Evolutionary conservation across 64 coral and sea anemone species (phyloP).

Genomic region (Actinia equina): DNA sequence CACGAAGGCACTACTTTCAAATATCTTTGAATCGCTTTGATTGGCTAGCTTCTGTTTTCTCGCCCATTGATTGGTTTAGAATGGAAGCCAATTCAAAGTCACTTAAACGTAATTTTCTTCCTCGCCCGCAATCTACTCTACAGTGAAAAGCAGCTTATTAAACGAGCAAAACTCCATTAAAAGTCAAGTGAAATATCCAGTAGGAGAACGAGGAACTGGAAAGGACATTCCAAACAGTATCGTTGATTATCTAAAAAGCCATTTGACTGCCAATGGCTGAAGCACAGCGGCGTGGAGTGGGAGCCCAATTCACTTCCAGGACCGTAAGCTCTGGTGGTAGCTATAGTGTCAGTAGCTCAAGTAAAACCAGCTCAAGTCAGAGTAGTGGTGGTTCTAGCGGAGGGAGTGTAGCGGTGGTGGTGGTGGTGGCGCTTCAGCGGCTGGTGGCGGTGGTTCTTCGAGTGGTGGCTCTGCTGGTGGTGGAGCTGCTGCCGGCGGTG

Average conservation of each 20-base stretch:
- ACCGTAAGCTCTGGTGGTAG: slow-evolving; percentile 6
- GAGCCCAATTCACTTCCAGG: not conserved
- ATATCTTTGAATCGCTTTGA: not conserved
- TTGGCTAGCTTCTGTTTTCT: not conserved
- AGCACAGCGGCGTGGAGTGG: not conserved
- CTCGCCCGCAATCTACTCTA: not conserved
- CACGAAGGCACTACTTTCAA: not conserved
- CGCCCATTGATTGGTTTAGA: not conserved
- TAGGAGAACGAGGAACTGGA: not conserved
- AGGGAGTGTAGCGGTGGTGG: not conserved
- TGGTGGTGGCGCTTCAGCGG: not conserved
- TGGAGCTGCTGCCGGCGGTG: not conserved
- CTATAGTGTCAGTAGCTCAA: not conserved
- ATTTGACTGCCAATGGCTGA: not conserved
- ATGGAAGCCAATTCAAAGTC: not conserved
- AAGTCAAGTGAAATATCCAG: not conserved
- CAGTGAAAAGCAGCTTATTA: not conserved
- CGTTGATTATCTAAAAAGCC: not conserved
- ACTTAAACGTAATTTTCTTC: not conserved
- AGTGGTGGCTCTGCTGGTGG: not conserved
- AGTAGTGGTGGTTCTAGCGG: not conserved
- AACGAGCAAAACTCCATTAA: not conserved
- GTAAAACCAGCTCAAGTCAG: not conserved
- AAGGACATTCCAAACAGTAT: not conserved
- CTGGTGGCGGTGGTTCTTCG: not conserved